Percentiles rank a stretch among this genome's conserved stretches.
Evolutionary conservation across 2,797 vertebrate genomes (phyloP).

Genomic region (Pristis pectinata): DNA sequence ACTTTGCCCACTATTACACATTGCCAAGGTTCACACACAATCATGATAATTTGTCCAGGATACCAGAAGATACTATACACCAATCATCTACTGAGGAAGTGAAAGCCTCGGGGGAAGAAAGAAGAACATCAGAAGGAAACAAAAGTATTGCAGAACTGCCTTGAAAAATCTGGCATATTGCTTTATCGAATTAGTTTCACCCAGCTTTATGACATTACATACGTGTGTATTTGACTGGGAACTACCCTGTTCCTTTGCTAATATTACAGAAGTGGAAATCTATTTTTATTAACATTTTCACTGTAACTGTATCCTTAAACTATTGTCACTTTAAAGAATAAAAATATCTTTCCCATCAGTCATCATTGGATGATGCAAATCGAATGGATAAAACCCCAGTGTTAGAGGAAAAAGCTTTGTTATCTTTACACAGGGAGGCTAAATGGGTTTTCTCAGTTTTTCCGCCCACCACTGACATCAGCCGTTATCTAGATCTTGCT

Average conservation of each 20-base stretch:
- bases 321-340: not conserved
- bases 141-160: too few relatives aligned
- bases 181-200: not conserved
- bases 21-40: too few relatives aligned
- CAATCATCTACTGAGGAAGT: not conserved
- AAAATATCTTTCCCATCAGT: not conserved
- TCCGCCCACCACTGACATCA: not conserved
- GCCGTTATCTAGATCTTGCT: not conserved
- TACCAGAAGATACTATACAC: not conserved
- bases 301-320: not conserved
- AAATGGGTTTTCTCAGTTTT: not conserved
- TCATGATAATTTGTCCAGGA: not conserved
- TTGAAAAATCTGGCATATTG: not conserved
- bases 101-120: not conserved
- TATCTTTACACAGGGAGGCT: not conserved
- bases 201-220: not conserved
- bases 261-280: not conserved
- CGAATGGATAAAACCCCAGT: not conserved
- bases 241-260: not conserved
- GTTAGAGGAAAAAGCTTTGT: not conserved
- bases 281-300: conserved; percentile 8
- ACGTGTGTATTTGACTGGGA: not conserved
- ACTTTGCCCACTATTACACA: too few relatives aligned
- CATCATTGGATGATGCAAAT: not conserved
- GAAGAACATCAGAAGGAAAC: too few relatives aligned